Base-by-base conservation (phyloP, 2,888 invertebrate species). In the Chymomyza caudatula region DNA sequence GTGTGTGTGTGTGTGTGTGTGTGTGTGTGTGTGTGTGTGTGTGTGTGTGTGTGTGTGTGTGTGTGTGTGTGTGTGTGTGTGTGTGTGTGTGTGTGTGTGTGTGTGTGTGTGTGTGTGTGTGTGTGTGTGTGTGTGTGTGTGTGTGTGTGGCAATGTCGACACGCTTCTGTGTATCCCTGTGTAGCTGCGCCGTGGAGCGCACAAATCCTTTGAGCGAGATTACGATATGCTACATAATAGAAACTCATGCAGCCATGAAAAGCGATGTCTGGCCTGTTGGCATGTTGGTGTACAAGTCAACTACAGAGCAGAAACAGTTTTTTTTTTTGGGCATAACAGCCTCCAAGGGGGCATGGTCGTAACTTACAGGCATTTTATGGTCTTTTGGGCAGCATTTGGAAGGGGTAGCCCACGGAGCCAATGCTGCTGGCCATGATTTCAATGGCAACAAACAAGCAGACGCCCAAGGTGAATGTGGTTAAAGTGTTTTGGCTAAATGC, bases 311-410 rank as follows among this genome's bases (percentile, higher is more conserved):
- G 86, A 86, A 80, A 86, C 78, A 86, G 86, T 80, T 80, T 86
- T 80, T 69, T 76, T 20, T 11, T 15, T 3, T 4, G 44, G 44
- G 3, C 44, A 44, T 13, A 20, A 11, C 22, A 51, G 17, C 5
- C 5, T 15, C 1, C 20, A 6, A 5, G 8, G 54, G 15, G 13
- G 37, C 8, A 22, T 42, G 65, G 76, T 71, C 65, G 85, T 80
- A 85, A 80, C 85, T 80, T 78, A 78, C 80, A 85, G 80, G 78
- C 80, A 81, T 86, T 86, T 86, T 86, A 86, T 76, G 86, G 85
- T 69, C 71, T 73, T 82, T 82, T 86, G 79, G 82, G 73, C 69
- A 69, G 13, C 51, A 51, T 19, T 37, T 4, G 22, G 17, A 2
- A 47, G 8, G 44, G 44, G 8, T 15, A 47, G 15, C 17, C n/a